Evolutionary conservation across 2,888 invertebrate species (phyloP), one percentile per base, ranked within the genome.

Genomic region (Penaeus monodon): DNA sequence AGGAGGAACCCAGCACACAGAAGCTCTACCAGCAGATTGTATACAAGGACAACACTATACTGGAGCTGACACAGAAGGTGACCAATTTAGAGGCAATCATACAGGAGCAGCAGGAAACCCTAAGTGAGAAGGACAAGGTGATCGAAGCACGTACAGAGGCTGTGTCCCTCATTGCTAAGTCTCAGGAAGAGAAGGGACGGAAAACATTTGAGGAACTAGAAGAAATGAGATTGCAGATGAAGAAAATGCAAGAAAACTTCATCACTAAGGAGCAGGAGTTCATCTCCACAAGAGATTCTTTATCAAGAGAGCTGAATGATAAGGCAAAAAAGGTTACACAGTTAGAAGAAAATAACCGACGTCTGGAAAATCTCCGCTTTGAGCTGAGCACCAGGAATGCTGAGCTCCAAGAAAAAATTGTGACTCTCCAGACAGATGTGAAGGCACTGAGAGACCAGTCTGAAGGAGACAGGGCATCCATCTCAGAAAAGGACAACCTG

Each of bases 141-240:
- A 96, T 97, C 91, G 95, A 95, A 92, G 95, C 96, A 10, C 94
- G 96, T 92, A 96, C 96, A 91, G 95, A 95, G 93, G 96, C 97
- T 57, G 94, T 95, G 74, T 95, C 95, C 29, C 93, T 96, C 76
- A 95, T 96, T 65, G 88, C 90, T 2, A 88, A 88, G 73, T 87
- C 89, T 22, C 80, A 85, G 29, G 88, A 90, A 85, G 90, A 90
- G 65, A 90, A 88, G 81, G 77, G 82, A 29, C 29, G 87, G 22
- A 90, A 90, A 49, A 87, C 86, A 14, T 27, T 96, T 49, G 85
- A 88, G 65, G 90, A 90, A 64, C 29, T 90, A 49, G 88, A 88
- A 27, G 88, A 90, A 79, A 77, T 86, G 8, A 81, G 86, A 73
- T 63, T 73, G 24, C 81, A 84, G 68, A 88, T 89, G 88, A 84